Percentiles rank a stretch among this genome's conserved stretches.
Evolutionary conservation across 2,888 invertebrate genomes (phyloP).

Genomic region (Carterocephalus palaemon): DNA sequence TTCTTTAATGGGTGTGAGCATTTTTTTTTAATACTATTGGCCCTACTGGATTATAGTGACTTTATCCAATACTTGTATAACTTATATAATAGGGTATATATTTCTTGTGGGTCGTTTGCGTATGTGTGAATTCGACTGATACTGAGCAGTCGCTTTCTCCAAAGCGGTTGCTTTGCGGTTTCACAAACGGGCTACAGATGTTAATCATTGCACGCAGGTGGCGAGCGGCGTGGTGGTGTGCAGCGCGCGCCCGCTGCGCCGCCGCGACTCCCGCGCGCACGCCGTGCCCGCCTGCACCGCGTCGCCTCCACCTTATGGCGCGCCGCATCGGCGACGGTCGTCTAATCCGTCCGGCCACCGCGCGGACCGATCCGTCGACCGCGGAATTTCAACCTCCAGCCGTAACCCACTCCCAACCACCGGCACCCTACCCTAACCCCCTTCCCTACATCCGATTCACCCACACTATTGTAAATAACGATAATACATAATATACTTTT

Average conservation of each 20-base stretch:
- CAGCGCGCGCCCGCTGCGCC: slow-evolving; percentile 37
- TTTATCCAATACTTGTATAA: too few relatives aligned
- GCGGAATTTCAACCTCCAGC: slow-evolving; percentile 54
- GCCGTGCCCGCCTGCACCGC: slow-evolving; percentile 37
- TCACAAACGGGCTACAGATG: too few relatives aligned
- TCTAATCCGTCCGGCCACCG: slow-evolving; percentile 48
- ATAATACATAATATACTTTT: slow-evolving; percentile 65
- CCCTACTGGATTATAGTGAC: too few relatives aligned
- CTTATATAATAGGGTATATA: too few relatives aligned
- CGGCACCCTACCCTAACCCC: slow-evolving; percentile 37
- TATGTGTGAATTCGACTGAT: too few relatives aligned
- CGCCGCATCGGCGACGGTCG: slow-evolving; percentile 50
- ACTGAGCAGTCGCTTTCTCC: too few relatives aligned
- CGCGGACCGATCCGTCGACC: slow-evolving; percentile 58
- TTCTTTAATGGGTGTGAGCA: too few relatives aligned
- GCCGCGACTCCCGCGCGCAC: slow-evolving; percentile 33
- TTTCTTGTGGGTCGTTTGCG: too few relatives aligned
- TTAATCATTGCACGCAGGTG: slow-evolving; percentile 49
- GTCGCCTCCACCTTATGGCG: slow-evolving; percentile 40
- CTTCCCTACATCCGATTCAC: slow-evolving; percentile 36
- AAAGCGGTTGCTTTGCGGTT: too few relatives aligned
- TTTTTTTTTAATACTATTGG: too few relatives aligned
- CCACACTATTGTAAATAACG: slow-evolving; percentile 76
- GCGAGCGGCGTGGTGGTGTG: slow-evolving; percentile 76
- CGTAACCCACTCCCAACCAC: slow-evolving; percentile 36